A percentile compares a stretch with the other conserved stretches of the same genome.
These are phyloP conservation scores for Albula glossodonta DNA, from an alignment of 2,113 vertebrate species.

Conservation along the genomic window DNA sequence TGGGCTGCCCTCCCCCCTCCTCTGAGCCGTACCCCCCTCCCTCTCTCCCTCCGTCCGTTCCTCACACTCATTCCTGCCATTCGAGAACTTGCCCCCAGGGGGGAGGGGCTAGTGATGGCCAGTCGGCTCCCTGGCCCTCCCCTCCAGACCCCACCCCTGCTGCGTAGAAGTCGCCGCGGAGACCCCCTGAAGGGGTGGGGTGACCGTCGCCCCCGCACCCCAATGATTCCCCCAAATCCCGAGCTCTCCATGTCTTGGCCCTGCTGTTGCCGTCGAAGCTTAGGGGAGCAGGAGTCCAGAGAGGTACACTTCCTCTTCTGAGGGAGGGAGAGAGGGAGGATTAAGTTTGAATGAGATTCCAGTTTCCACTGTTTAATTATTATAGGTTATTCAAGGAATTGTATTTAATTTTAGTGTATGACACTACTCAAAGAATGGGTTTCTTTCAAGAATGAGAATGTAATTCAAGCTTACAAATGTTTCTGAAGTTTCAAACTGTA, in stretches of 20 bases:
- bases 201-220: constrained; percentile 60
- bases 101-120: constrained; percentile 35
- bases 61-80: constrained; percentile 48
- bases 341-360: no score
- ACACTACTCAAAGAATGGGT: no score
- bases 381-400: neutral
- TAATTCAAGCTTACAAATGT: no score
- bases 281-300: constrained; percentile 41
- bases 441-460: no score
- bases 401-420: no score
- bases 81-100: constrained; percentile 17
- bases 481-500: no score
- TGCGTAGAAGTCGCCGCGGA: constrained; percentile 67
- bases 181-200: constrained; percentile 61
- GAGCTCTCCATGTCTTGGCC: constrained; percentile 65
- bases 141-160: constrained; percentile 44
- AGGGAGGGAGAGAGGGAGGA: constrained; percentile 25
- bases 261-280: constrained; percentile 45
- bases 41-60: constrained; percentile 49
- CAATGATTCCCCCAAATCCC: constrained; percentile 56
- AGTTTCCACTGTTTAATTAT: neutral
- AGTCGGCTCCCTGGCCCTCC: constrained; percentile 29
- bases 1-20: constrained; percentile 50
- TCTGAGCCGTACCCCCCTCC: constrained; percentile 63
- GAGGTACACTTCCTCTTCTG: constrained; percentile 43